Base-by-base conservation (phyloP, 2,113 vertebrate species). In the Anser cygnoides region DNA sequence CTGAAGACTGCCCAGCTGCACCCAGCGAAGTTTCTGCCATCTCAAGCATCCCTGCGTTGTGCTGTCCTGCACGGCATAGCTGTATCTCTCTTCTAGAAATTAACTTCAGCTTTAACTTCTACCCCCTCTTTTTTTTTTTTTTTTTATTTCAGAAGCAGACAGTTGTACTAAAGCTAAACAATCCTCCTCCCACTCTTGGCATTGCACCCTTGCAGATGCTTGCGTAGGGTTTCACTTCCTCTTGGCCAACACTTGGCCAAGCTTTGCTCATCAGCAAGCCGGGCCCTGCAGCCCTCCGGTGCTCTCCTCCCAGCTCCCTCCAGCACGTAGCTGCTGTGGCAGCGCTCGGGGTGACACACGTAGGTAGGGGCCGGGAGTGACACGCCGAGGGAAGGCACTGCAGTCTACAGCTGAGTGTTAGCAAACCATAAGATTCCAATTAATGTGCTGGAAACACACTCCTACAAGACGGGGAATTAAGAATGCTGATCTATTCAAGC, bases 211-310 rank as follows among this genome's bases (percentile, higher is more conserved):
- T 37, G 49, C 90, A 81, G 80, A 93, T 74, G 77, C 84, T 67
- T 52, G 26, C 39, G 68, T 74, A 74, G n/a, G 70, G 59, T 97
- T 95, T 93, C 86, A 84, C 74, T 95, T 95, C 94, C 93, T 25
- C 63, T 58, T 55, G 43, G 90, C 71, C 84, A 93, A 87, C 65
- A 26, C 46, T 72, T 87, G 7, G 39, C 49, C 87, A 80, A 62
- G 44, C 37, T 67, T 28, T 85, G 74, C 58, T 76, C n/a, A 12
- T 31, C 31, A 65, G 13, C 59, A 39, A 61, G 46, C 22, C 61
- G 19, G 52, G 17, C 57, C 39, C 66, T 39, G 54, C 23, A 67
- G 62, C 71, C 71, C 50, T 68, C 62, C 57, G 52, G 68, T 2
- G 1, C 11, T 57, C 55, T 55, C 46, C 58, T 66, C 71, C 23